These are phyloP conservation scores for Achroia grisella DNA, from an alignment of 1,140 invertebrate species.

Conservation along the genomic window DNA sequence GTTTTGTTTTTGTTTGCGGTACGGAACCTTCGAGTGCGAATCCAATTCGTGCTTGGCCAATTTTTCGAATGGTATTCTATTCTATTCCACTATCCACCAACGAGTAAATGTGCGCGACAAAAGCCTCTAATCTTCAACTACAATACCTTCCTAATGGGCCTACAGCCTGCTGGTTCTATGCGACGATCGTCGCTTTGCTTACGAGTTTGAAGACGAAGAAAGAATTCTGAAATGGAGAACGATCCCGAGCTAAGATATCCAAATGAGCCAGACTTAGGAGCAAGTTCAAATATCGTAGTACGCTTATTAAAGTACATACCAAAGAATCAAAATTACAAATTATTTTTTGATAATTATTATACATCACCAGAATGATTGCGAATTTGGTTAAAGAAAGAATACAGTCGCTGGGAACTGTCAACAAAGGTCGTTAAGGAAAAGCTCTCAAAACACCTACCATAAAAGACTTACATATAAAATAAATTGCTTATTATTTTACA, in stretches of 20 bases:
- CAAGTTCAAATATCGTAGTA: slow-evolving; percentile 23
- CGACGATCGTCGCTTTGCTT: no score
- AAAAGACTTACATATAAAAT: neutral
- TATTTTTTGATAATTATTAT: no score
- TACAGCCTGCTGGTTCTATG: slow-evolving; percentile 45
- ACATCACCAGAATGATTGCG: neutral
- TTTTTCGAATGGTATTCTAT: no score
- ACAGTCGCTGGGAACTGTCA: neutral
- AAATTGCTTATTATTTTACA: slow-evolving; percentile 2
- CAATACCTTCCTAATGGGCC: slow-evolving; percentile 41
- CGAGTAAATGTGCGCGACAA: no score
- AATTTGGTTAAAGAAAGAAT: neutral
- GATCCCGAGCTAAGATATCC: slow-evolving; percentile 5
- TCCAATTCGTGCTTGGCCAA: no score
- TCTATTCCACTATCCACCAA: no score
- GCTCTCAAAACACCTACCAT: neutral
- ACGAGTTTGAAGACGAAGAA: slow-evolving; percentile 35
- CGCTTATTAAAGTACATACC: slow-evolving; percentile 13
- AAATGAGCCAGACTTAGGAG: slow-evolving; percentile 24
- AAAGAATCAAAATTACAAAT: no score
- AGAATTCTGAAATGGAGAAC: slow-evolving; percentile 27
- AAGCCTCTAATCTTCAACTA: no score
- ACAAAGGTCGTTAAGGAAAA: neutral
- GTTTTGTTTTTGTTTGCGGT: no score
- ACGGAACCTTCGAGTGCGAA: no score